Evolutionary conservation across 2,797 vertebrate species (phyloP).

Genomic region (Pterois miles): DNA sequence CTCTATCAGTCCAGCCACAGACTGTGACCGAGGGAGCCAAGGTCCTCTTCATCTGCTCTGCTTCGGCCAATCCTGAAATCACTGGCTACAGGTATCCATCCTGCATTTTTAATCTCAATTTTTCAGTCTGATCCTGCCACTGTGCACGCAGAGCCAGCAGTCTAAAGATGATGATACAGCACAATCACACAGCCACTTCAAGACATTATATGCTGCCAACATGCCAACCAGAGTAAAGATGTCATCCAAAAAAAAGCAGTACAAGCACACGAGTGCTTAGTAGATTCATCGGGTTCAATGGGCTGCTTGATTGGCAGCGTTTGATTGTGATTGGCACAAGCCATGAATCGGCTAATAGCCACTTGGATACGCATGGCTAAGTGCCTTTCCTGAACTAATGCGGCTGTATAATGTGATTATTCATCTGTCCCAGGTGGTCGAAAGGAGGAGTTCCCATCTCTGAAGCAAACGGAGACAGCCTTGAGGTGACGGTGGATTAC

Average conservation of each 20-base stretch:
- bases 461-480: conserved; percentile 88
- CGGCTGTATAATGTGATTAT: conserved; percentile 60
- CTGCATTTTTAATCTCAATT: background rate
- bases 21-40: conserved; percentile 90
- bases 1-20: conserved; percentile 91
- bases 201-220: conserved; percentile 1
- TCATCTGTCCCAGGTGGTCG: conserved; percentile 85
- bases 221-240: background rate
- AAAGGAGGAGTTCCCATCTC: conserved; percentile 90
- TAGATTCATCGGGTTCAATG: conserved; percentile 21
- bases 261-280: background rate
- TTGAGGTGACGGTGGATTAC: conserved; percentile 90
- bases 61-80: conserved; percentile 92
- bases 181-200: background rate
- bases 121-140: background rate
- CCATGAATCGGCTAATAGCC: conserved; percentile 67
- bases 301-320: conserved; percentile 60
- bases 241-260: conserved; percentile 1
- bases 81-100: conserved; percentile 89
- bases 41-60: conserved; percentile 90
- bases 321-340: conserved; percentile 70
- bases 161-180: background rate
- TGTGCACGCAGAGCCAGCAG: conserved; percentile 3
- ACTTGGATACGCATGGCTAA: conserved; percentile 56
- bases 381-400: conserved; percentile 56